These are phyloP conservation scores for Podarcis cretensis DNA, from an alignment of 2,113 vertebrate species.

Conservation along the genomic window DNA sequence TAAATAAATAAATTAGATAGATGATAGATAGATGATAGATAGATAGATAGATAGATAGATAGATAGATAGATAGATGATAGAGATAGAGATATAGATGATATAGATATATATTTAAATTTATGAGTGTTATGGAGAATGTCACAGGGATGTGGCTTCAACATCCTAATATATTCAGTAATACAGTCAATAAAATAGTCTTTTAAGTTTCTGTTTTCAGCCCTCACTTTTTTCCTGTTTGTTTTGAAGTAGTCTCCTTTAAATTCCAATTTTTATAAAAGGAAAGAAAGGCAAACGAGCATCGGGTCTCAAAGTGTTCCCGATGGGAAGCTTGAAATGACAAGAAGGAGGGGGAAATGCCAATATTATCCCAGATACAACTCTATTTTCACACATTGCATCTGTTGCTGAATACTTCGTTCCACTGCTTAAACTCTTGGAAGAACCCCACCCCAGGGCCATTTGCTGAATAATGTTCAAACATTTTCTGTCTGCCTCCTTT, in stretches of 20 bases:
- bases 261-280: background rate
- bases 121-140: background rate
- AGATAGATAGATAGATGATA: too few relatives aligned
- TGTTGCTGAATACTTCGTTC: slow-evolving; percentile 33
- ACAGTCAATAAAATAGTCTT: background rate
- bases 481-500: slow-evolving; percentile 42
- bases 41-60: too few relatives aligned
- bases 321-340: slow-evolving; percentile 32
- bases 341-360: slow-evolving; percentile 10
- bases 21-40: too few relatives aligned
- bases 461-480: slow-evolving; percentile 61
- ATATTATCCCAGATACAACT: slow-evolving; percentile 32
- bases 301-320: background rate
- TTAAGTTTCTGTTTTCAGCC: background rate
- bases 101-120: background rate
- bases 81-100: too few relatives aligned
- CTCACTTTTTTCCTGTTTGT: background rate
- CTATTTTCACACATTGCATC: slow-evolving; percentile 37
- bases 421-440: slow-evolving; percentile 18
- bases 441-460: slow-evolving; percentile 10
- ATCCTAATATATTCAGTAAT: background rate
- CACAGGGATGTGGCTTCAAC: background rate
- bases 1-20: too few relatives aligned
- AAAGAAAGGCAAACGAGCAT: slow-evolving; percentile 28
- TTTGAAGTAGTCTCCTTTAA: background rate